Conservation (phyloP, 1,140 invertebrate genomes). For the Trissolcus basalis region DNA sequence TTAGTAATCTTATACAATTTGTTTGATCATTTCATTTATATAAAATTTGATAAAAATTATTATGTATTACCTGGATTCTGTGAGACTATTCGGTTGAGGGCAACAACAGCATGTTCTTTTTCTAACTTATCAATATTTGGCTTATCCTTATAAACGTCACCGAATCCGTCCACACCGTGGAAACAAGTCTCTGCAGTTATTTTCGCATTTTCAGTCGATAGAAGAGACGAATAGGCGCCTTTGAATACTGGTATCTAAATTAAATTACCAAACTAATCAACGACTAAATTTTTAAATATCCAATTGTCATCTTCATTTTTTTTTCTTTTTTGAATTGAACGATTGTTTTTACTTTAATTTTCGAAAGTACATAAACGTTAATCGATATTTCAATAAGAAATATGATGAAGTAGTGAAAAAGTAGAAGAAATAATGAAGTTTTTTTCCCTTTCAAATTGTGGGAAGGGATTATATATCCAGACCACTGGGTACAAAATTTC, state of each 20-base stretch:
- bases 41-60: constrained; percentile 9
- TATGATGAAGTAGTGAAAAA: too few species aligned
- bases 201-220: constrained; percentile 66
- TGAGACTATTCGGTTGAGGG: constrained; percentile 75
- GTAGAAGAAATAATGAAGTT: too few species aligned
- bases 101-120: constrained; percentile 73
- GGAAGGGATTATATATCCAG: too few species aligned
- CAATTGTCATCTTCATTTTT: too few species aligned
- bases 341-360: too few species aligned
- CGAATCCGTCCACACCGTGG: constrained; percentile 83
- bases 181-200: constrained; percentile 60
- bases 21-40: not conserved
- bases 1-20: not conserved
- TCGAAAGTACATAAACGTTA: too few species aligned
- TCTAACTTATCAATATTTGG: constrained; percentile 66
- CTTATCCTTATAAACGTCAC: constrained; percentile 75
- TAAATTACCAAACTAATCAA: constrained; percentile 11
- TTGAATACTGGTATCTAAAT: constrained; percentile 81
- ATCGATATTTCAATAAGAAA: too few species aligned
- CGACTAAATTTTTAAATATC: too few species aligned
- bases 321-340: too few species aligned
- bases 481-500: not conserved
- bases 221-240: constrained; percentile 77
- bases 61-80: constrained; percentile 71
- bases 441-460: too few species aligned